These are phyloP conservation scores for Mesorhabditis spiculigera DNA, from an alignment of 2,888 invertebrate species.

Conservation along the genomic window DNA sequence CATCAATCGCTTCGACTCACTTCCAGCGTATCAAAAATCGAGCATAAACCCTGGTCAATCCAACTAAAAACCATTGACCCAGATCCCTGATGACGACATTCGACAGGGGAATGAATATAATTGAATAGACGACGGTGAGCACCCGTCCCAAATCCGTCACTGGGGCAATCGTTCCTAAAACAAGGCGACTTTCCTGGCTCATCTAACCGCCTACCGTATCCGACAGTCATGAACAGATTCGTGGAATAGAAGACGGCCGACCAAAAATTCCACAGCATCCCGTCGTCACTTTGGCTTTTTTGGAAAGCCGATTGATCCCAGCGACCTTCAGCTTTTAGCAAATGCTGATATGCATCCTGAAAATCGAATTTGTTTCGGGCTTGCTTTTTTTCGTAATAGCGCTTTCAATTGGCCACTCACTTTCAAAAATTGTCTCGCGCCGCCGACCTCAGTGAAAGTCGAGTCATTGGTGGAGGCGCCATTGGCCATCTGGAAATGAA, in stretches of 20 bases:
- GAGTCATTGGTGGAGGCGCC: no score
- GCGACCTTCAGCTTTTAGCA: conserved; percentile 31
- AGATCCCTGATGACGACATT: conserved; percentile 37
- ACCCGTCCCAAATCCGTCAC: conserved; percentile 27
- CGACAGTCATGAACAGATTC: conserved; percentile 40
- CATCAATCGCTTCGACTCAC: conserved; percentile 9
- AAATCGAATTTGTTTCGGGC: conserved; percentile 7
- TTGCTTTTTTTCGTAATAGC: no score
- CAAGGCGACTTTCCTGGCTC: neutral
- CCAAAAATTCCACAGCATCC: conserved; percentile 35
- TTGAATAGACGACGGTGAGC: conserved; percentile 30
- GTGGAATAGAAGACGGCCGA: conserved; percentile 35
- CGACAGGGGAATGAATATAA: conserved; percentile 35
- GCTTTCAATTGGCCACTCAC: no score
- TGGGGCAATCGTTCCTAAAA: conserved; percentile 34
- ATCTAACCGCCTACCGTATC: conserved; percentile 26
- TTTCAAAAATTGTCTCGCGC: no score
- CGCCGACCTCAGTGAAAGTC: no score
- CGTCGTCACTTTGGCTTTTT: conserved; percentile 26
- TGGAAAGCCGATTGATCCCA: conserved; percentile 34
- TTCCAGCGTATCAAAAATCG: conserved; percentile 26
- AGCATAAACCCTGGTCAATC: conserved; percentile 37
- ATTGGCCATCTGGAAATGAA: no score
- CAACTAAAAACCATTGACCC: conserved; percentile 35
- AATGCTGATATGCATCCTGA: conserved; percentile 34